A percentile compares a stretch with the other conserved stretches of the same genome.
Conservation (phyloP, 2,113 vertebrate genomes). For the Martes martes region DNA sequence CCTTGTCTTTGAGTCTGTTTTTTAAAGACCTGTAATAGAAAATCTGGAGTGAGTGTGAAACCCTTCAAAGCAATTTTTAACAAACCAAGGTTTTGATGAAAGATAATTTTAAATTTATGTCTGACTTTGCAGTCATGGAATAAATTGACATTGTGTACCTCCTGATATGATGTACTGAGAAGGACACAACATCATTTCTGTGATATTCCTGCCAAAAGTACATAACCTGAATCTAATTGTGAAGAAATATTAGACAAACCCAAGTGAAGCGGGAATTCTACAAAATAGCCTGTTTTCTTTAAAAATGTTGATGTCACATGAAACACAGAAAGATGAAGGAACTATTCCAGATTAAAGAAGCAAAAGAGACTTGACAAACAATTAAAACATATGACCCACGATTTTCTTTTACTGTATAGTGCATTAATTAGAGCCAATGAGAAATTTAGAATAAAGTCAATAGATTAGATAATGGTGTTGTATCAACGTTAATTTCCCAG, state of each 20-base stretch:
- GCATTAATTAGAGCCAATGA: slow-evolving; percentile 14
- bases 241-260: slow-evolving; percentile 24
- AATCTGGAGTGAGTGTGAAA: slow-evolving; percentile 51
- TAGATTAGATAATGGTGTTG: slow-evolving; percentile 5
- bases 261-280: neutral
- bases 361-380: neutral
- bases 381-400: neutral
- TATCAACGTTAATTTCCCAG: slow-evolving; percentile 28
- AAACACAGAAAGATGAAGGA: neutral
- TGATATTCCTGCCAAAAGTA: neutral
- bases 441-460: slow-evolving; percentile 43
- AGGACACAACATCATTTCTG: neutral
- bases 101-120: slow-evolving; percentile 25
- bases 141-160: neutral
- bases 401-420: slow-evolving; percentile 36
- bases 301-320: slow-evolving; percentile 41
- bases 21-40: slow-evolving; percentile 51
- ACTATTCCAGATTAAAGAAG: neutral
- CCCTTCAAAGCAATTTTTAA: slow-evolving; percentile 55
- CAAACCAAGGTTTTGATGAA: slow-evolving; percentile 51
- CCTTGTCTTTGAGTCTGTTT: slow-evolving; percentile 66
- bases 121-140: neutral
- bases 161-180: neutral
- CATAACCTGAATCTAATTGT: slow-evolving; percentile 36
- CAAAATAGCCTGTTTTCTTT: slow-evolving; percentile 36